Percentiles rank a stretch among this genome's conserved stretches.
phyloP scores from a whole-genome alignment of 2,888 invertebrate species.

The Caenorhabditis imperialis region DNA sequence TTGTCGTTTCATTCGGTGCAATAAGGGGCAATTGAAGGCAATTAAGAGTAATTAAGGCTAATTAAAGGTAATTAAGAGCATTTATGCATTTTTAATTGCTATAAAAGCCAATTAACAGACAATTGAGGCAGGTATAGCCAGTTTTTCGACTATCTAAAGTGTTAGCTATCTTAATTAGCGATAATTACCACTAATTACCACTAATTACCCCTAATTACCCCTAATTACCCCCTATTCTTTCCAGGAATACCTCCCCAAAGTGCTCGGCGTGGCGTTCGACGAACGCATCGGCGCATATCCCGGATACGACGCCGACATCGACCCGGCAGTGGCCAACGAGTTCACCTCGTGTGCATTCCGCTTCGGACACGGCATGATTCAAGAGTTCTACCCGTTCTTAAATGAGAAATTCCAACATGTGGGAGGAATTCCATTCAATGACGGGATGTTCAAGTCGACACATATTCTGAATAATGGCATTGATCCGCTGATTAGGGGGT shows the following conservation, averaged over 20 bases:
- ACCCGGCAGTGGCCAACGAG: conserved; percentile 92
- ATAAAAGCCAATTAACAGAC: too few species aligned
- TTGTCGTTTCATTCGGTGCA: too few species aligned
- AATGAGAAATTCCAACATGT: conserved; percentile 74
- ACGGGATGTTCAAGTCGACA: conserved; percentile 71
- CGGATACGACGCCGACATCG: conserved; percentile 87
- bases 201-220: too few species aligned
- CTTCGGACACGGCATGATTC: conserved; percentile 96
- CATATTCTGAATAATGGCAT: conserved; percentile 83
- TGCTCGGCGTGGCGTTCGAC: conserved; percentile 86
- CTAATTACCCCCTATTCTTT: not conserved
- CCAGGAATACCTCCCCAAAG: conserved; percentile 89
- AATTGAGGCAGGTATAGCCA: too few species aligned
- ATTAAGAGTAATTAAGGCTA: too few species aligned
- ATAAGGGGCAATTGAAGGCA: too few species aligned
- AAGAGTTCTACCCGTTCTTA: conserved; percentile 80
- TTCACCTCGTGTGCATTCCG: conserved; percentile 95
- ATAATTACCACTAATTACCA: too few species aligned
- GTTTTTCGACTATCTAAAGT: too few species aligned
- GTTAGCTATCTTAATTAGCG: too few species aligned
- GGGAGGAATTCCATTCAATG: conserved; percentile 75
- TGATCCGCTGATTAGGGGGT: conserved; percentile 94
- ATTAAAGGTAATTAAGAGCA: too few species aligned
- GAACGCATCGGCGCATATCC: conserved; percentile 85
- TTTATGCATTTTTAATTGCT: too few species aligned